Evolutionary conservation across 1,140 invertebrate genomes (phyloP), one percentile per base, ranked within the genome.

Genomic region (Microplitis mediator): DNA sequence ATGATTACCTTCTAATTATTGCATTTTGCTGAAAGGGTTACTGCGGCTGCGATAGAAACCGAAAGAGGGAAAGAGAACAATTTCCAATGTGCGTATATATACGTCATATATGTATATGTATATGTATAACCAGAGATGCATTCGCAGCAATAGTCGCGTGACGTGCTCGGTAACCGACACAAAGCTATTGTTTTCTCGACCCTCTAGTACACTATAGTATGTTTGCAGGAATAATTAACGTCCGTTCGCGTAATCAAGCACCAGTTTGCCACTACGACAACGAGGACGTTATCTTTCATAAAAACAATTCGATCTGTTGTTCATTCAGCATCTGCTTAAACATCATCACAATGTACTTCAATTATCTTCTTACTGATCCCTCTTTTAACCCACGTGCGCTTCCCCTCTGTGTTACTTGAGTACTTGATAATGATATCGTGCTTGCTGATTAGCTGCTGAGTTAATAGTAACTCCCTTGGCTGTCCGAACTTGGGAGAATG

Each of bases 161-260:
- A 77, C 80, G 79, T 45, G 39, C 79, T 79, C 79, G 83, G 82
- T 79, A 80, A 78, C 68, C 75, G 76, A 76, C 75, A 81, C 80
- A 79, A 78, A 80, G 79, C 80, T 76, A 84, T 84, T 84, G 83
- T 84, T 84, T 82, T 80, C 81, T 68, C 74, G 74, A 76, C 77
- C 74, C 76, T 68, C 63, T 6, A 23, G 39, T 45, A 11, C 39
- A 9, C 39, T 45, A 45, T 72, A 72, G 69, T 75, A 77, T 80
- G 82, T 82, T 78, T 79, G 77, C 75, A 69, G 9, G 58, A 70
- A 78, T 83, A 82, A 83, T 83, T 82, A 83, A 84, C 82, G 68
- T 69, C 71, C 70, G 71, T 35, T 35, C 34, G 63, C 61, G 71
- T 67, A 71, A 77, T 76, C 76, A 72, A 69, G 65, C 50, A 45